Evolutionary conservation across 2,797 vertebrate genomes (phyloP), one percentile per base, ranked within the genome.

Genomic region (Poecilia picta): DNA sequence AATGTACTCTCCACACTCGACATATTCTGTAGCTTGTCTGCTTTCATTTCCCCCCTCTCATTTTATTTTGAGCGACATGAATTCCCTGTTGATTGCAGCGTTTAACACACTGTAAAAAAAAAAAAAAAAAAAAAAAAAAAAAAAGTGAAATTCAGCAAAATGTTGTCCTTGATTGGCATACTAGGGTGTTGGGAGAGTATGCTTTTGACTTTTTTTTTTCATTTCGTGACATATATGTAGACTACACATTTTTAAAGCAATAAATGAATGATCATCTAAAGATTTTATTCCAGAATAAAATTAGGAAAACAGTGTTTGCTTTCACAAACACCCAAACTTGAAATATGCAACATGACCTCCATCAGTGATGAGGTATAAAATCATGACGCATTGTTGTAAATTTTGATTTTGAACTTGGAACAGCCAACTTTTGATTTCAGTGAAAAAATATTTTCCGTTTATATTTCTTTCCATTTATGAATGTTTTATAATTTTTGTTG

Each of bases 1-100:
- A 55, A 18, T 43, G 13, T 71, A n/a, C 66, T 41, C 55, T 57
- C 8, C 51, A 74, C 62, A 78, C 74, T 79, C 72, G n/a, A 62
- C 51, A 83, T 73, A 39, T 51, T 75, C 8, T 41, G 8, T 53
- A 25, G 11, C 82, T 84, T 1, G 15, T 73, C 20, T 81, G 41
- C 46, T 51, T 81, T 57, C 10, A 28, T 76, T 71, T 78, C 72
- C 75, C 75, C 28, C 1, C 0, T 25, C 2, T 2, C 4, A 0
- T 75, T 68, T 64, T 51, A 47, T 72, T 78, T 53, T 53, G 15
- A 6, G 16, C 47, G 25, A 80, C 31, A 45, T 74, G 25, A 71
- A 55, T 28, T 71, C 41, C 25, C 23, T 71, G 25, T n/a, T 51
- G 80, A 43, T 78, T 83, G 5, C 36, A 47, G 23, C 4, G 25